Evolutionary conservation across 1,140 invertebrate genomes (phyloP), one percentile per base, ranked within the genome.

Genomic region (Drosophila ironensis): DNA sequence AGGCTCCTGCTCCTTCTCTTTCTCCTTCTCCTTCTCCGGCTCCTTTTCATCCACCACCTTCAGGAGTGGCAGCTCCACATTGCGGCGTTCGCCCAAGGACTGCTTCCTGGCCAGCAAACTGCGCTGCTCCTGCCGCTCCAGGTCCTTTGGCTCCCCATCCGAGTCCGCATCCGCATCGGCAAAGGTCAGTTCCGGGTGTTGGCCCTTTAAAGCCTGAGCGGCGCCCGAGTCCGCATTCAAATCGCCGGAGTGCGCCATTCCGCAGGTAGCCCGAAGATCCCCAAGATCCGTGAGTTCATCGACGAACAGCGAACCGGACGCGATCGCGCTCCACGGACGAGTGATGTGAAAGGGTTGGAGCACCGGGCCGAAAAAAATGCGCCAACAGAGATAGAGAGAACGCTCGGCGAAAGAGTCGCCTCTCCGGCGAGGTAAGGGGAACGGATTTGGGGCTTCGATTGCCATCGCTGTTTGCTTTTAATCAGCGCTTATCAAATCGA

Each of bases 401-500:
- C 2, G 9, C n/a, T 8, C 11, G 6, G 41, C 0, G n/a, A 3
- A 5, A 20, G 17, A 9, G 12, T 14, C 3, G 25, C n/a, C 30
- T 5, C 11, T 14, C 7, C n/a, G 2, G 11, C 30, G 5, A 27
- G 6, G 28, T 14, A 37, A 11, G 19, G 22, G 22, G 17, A 27
- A 11, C 6, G 42, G 20, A 35, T 41, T 14, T 47, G 19, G 17
- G 6, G 44, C 16, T 60, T 64, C 41, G 69, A 72, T 72, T 72
- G 44, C 69, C 48, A 72, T 72, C 69, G 42, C 11, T 72, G 22
- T 72, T 72, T 72, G 59, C 59, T 56, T 84, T 74, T 84, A 86
- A 84, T 84, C 80, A 78, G 60, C 48, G 69, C 53, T 86, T 78
- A 84, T 84, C 80, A 78, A n/a, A n/a, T 75, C 50, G 56, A 27